Evolutionary conservation across 1,140 invertebrate species (phyloP).

Genomic region (Microplitis mediator): DNA sequence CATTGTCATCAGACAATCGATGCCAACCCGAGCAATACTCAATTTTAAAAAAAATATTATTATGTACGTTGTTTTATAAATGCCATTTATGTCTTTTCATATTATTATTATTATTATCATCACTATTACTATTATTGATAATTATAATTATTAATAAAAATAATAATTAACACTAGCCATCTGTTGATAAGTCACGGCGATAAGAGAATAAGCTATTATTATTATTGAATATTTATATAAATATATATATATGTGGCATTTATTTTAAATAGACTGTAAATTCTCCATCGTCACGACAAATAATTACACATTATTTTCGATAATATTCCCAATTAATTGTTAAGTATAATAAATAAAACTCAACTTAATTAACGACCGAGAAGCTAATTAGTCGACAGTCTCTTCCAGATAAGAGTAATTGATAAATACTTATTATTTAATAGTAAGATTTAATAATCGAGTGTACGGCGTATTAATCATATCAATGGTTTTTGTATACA

Average conservation of each 20-base stretch:
- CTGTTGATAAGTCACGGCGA: too few relatives aligned
- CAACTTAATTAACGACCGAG: conserved; percentile 28
- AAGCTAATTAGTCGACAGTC: conserved; percentile 40
- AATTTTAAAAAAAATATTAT: conserved; percentile 1
- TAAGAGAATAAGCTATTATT: background rate
- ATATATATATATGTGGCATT: conserved; percentile 25
- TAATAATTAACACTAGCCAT: background rate
- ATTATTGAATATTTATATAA: conserved; percentile 8
- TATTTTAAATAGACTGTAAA: conserved; percentile 33
- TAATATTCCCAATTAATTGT: conserved; percentile 56
- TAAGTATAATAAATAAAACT: conserved; percentile 32
- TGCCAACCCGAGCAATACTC: background rate
- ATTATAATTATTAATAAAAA: background rate
- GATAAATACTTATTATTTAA: conserved; percentile 32
- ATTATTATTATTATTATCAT: background rate
- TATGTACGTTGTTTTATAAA: conserved; percentile 9
- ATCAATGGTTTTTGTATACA: conserved; percentile 57
- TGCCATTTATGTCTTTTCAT: conserved; percentile 17
- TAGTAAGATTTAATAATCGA: conserved; percentile 17
- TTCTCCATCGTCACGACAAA: conserved; percentile 42
- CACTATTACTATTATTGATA: background rate
- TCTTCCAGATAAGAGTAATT: conserved; percentile 47
- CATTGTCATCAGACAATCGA: conserved; percentile 11
- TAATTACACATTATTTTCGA: conserved; percentile 51
- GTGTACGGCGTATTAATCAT: conserved; percentile 53